Evolutionary conservation across 2,113 vertebrate genomes (phyloP), one percentile per base, ranked within the genome.

Genomic region (Ursus arctos): DNA sequence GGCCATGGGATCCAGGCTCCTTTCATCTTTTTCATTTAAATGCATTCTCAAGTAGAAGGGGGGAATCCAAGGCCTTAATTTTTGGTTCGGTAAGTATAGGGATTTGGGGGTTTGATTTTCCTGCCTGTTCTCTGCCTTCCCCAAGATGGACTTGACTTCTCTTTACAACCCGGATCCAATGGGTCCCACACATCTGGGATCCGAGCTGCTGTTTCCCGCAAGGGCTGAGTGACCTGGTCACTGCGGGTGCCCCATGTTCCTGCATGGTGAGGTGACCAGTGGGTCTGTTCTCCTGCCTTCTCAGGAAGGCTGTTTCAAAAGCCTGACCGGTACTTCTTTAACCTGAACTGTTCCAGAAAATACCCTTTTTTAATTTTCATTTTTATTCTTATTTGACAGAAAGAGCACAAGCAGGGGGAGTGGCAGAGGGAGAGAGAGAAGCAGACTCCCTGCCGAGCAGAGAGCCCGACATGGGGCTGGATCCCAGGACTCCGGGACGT

Each of bases 161-260:
- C 79, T 40, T n/a, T 9, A 43, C 2, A 31, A 76, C 10, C 1
- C 36, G 55, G 19, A 59, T 26, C 55, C 24, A 33, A 81, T 6
- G 0, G 15, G 24, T n/a, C 72, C 65, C 67, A 28, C 72, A 14
- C 1, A 10, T 1, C 33, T 1, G 5, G 74, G 49, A 47, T 18
- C 28, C 1, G 0, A 40, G 10, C 8, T 53, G 40, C 57, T 36
- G 0, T 2, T 40, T 55, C 3, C 40, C 22, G n/a, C 0, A 28
- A 77, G n/a, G 26, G 4, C n/a, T 2, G 28, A 33, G 6, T 55
- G 4, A 9, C 31, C 28, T 6, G 55, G 71, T 84, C 63, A 8
- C 80, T 10, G 43, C n/a, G n/a, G 72, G 2, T 33, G 79, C 6
- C 47, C 90, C 33, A 0, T 15, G 33, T 61, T 40, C 55, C 5